Evolutionary conservation across 2,888 invertebrate species (phyloP), one percentile per base, ranked within the genome.

Genomic region (Cryptocephalus moraei): DNA sequence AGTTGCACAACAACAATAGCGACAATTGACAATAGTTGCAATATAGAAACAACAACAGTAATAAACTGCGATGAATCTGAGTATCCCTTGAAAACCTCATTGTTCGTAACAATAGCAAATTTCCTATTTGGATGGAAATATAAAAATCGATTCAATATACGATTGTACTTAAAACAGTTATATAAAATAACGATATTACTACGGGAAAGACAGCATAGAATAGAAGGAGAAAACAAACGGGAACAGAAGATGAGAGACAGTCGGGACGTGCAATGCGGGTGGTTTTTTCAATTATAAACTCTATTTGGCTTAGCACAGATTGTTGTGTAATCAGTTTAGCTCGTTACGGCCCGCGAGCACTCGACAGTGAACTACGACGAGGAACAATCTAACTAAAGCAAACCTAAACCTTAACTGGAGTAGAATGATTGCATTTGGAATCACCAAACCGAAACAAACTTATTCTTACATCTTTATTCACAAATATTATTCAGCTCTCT

Each of bases 281-380:
- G 68, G 68, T 71, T 72, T 71, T 71, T 72, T 71, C 71, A 71
- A 72, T 71, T 72, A 71, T 70, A 71, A 72, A 72, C 71, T 71
- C 72, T 70, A 72, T 72, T 71, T 72, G 70, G 71, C 71, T 72
- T 72, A 71, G 69, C 68, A 69, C 70, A 70, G 71, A 71, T 71
- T 71, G 71, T 70, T 70, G 68, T 69, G 70, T 71, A 71, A 71
- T 71, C 71, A 70, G 70, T 70, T 70, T 70, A 70, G 66, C 66
- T 69, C 64, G 69, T 70, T 70, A 70, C 66, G 66, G 67, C 62
- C 65, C 67, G 70, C 64, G 67, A 64, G 67, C 70, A 70, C 63
- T 69, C 68, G 67, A 70, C 70, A 68, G 68, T 70, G 66, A 70
- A 69, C 66, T 66, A 66, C 68, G 66, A 65, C 68, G 66, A 65